Base-by-base conservation (phyloP, 2,888 invertebrate genomes). In the Agapostemon virescens region DNA sequence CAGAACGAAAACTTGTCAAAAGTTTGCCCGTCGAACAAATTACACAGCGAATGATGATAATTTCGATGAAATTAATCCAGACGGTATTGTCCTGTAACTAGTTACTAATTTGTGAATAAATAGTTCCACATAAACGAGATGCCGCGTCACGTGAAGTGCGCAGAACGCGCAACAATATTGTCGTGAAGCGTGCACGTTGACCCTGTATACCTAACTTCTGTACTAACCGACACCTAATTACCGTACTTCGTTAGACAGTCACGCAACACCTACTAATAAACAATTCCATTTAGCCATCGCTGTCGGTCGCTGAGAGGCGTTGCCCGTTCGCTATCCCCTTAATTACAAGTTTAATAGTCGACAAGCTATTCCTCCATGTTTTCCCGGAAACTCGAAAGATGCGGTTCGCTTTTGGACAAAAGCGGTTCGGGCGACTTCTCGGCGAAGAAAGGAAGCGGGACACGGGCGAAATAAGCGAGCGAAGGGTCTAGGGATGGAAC, bases 311-410 rank as follows among this genome's bases (percentile, higher is more conserved):
- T 68, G 49, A 52, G 63, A 61, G 33, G 45, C 55, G 20, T 73
- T 42, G 72, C 23, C 42, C 64, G 38, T 26, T 40, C n/a, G 26
- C 20, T 30, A 33, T 72, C 42, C 20, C 45, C 38, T 66, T 76
- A 58, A 76, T 70, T 55, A 66, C 38, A 55, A 40, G 20, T 58
- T 70, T 69, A 69, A 75, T 55, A 58, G 64, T 36, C 33, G 40
- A 26, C 36, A 15, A 30, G 9, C 26, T 36, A 45, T n/a, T 52
- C 13, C 1, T n/a, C 5, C 33, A 23, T 20, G 3, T 67, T 45
- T 67, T 42, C 40, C 63, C n/a, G 5, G 55, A 17, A 55, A 26
- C 26, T 17, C 5, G 26, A 15, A 26, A 55, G 13, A 26, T 26
- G 55, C 36, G 63, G 33, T 36, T n/a, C 9, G 20, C 67, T 20